A percentile compares a stretch with the other conserved stretches of the same genome.
Conservation (phyloP, 2,113 vertebrate species). For the Labeo catla region DNA sequence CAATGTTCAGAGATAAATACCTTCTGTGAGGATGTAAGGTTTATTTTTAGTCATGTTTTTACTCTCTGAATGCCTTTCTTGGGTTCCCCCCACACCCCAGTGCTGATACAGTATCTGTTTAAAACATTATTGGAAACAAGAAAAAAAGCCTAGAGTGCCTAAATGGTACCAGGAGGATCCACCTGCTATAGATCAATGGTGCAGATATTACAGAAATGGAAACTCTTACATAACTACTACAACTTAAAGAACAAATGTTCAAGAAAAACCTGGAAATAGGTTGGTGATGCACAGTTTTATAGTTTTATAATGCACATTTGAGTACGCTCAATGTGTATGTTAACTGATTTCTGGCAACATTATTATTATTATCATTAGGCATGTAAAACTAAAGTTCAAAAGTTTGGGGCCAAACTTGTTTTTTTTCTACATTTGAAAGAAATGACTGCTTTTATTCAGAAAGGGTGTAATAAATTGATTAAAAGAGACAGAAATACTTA, state of each 20-base stretch:
- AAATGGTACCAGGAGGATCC: neutral
- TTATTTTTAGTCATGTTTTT: slow-evolving; percentile 2
- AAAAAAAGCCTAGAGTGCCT: neutral
- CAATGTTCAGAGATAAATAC: neutral
- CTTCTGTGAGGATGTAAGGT: slow-evolving; percentile 2
- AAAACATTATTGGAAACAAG: neutral
- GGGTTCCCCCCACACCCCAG: no score
- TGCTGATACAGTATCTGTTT: neutral
- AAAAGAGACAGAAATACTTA: neutral
- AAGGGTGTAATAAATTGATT: neutral
- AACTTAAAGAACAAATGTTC: neutral
- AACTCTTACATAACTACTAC: neutral
- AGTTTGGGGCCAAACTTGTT: neutral
- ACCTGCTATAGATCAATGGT: neutral
- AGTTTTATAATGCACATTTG: neutral
- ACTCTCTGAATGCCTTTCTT: neutral
- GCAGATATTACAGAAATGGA: neutral
- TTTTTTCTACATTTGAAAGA: no score
- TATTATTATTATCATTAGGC: neutral
- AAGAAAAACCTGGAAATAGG: neutral
- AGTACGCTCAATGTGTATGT: neutral
- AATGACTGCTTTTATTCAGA: neutral
- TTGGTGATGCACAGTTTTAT: neutral
- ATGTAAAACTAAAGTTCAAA: neutral
- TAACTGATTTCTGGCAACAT: neutral